Percentiles rank a stretch among this genome's conserved stretches.
Evolutionary conservation across 2,888 invertebrate species (phyloP).

Genomic region (Pachymerium ferrugineum): DNA sequence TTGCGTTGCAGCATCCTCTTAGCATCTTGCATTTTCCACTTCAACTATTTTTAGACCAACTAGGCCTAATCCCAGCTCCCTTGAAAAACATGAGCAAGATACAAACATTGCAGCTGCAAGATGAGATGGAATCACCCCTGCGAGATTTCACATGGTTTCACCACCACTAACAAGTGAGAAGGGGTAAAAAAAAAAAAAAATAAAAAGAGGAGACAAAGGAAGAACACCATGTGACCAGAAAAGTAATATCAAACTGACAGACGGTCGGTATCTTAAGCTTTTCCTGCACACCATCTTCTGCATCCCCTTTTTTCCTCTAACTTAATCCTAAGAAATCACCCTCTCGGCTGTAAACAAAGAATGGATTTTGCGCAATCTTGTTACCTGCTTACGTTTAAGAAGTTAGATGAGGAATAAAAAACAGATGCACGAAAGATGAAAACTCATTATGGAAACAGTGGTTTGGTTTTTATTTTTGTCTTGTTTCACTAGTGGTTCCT

Average conservation of each 20-base stretch:
- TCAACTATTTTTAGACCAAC: background rate
- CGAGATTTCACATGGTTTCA: constrained; percentile 3
- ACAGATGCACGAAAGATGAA: no score
- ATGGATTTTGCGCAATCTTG: background rate
- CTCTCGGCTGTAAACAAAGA: background rate
- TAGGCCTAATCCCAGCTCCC: background rate
- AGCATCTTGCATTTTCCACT: background rate
- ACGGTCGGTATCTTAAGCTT: background rate
- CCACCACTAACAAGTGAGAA: background rate
- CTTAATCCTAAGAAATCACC: background rate
- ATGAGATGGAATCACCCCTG: background rate
- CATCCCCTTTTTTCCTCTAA: background rate
- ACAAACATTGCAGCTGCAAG: background rate
- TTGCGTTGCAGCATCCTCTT: no score
- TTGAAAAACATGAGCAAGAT: background rate
- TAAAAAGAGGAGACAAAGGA: background rate
- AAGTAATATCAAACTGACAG: constrained; percentile 1
- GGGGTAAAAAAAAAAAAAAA: background rate
- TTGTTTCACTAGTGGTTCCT: no score
- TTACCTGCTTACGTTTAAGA: no score
- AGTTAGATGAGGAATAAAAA: no score
- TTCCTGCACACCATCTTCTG: background rate
- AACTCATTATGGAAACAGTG: no score
- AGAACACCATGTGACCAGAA: background rate
- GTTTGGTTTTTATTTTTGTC: no score